These are phyloP conservation scores for Megaceryle alcyon DNA, from an alignment of 2,797 vertebrate species.

Conservation along the genomic window DNA sequence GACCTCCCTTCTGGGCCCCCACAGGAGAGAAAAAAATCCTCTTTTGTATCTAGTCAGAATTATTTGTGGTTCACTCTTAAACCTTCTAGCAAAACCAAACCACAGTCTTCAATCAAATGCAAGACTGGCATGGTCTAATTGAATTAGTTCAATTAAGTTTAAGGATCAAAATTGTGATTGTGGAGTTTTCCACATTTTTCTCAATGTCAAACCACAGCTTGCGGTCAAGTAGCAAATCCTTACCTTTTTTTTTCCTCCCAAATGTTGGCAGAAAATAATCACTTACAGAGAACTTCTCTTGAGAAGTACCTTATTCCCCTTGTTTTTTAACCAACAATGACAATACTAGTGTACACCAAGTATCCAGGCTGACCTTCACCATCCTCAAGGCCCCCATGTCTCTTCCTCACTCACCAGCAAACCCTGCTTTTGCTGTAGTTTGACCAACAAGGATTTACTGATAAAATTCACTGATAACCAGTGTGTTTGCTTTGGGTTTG, in stretches of 20 bases:
- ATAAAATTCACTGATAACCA: not conserved
- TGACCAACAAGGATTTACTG: not conserved
- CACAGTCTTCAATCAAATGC: not conserved
- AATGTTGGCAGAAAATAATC: not conserved
- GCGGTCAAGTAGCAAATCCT: not conserved
- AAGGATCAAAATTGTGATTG: not conserved
- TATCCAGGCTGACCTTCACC: not conserved
- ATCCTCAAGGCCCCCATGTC: fast-evolving
- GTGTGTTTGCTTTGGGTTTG: fast-evolving
- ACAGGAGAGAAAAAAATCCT: not conserved
- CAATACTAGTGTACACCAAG: fast-evolving
- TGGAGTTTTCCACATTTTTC: not conserved
- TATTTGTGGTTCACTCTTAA: not conserved
- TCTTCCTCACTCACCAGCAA: not conserved
- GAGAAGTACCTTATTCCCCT: not conserved
- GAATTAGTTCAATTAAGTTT: not conserved
- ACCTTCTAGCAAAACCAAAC: not conserved
- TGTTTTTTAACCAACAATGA: not conserved
- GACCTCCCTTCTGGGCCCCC: not conserved
- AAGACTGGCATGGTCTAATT: not conserved
- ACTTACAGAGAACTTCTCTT: not conserved
- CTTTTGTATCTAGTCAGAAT: not conserved
- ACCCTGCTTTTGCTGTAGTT: not conserved
- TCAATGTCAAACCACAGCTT: not conserved
- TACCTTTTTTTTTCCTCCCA: not conserved